Evolutionary conservation across 2,888 invertebrate species (phyloP).

Genomic region (Myathropa florea): DNA sequence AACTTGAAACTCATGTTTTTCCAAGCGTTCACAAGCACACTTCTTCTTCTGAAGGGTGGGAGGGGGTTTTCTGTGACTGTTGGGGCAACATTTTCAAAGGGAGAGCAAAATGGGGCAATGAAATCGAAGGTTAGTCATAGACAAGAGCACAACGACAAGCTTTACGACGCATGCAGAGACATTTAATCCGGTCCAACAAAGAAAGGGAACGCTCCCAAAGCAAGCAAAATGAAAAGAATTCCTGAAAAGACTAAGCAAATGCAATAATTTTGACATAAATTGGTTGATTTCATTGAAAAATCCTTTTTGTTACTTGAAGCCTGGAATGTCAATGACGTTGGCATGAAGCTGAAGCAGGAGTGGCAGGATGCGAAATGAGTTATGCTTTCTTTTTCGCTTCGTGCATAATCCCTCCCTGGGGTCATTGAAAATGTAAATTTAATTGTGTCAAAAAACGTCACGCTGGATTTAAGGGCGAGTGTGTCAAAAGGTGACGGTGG

Average conservation of each 20-base stretch:
- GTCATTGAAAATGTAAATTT: slow-evolving; percentile 26
- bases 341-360: not conserved
- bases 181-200: not conserved
- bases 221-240: not conserved
- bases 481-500: not conserved
- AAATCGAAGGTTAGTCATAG: not conserved
- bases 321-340: not conserved
- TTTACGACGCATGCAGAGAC: not conserved
- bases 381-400: too few species aligned
- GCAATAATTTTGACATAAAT: not conserved
- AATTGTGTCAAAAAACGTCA: slow-evolving; percentile 3
- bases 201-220: not conserved
- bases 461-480: not conserved
- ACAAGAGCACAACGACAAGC: not conserved
- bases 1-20: not conserved
- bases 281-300: not conserved
- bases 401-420: not conserved
- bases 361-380: not conserved
- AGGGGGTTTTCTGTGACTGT: not conserved
- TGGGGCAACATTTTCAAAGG: not conserved
- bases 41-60: not conserved
- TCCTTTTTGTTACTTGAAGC: not conserved
- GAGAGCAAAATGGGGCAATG: not conserved
- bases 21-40: not conserved
- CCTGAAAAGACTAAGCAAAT: not conserved